Base-by-base conservation (phyloP, 2,888 invertebrate genomes). In the Marasmarcha lunaedactyla region DNA sequence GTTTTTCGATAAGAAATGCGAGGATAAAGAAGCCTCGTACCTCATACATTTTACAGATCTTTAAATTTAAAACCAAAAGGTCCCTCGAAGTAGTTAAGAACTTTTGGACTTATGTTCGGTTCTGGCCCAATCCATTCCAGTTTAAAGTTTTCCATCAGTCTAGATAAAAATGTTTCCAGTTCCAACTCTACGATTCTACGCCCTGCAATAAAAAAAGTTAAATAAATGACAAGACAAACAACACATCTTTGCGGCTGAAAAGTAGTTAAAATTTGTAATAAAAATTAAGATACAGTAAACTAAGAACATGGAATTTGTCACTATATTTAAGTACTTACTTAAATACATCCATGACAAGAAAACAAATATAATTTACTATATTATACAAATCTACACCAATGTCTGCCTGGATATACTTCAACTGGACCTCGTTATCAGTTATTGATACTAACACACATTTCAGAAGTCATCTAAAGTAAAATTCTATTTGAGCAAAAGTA, bases 121-220 rank as follows among this genome's bases (percentile, higher is more conserved):
- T 26, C 30, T 15, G 40, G 36, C 1, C 40, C 40, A 2, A 33
- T 47, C 70, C 69, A 70, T 15, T 59, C 57, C 6, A 69, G 46
- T 15, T 54, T 43, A 44, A 70, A 68, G 45, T 59, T 60, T 41
- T 64, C 48, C 3, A 69, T 49, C 6, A 67, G 37, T 38, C 54
- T 72, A 14, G 70, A 49, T n/a, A 74, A 44, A 11, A 83, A 63
- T 1, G 62, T 67, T 49, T 81, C 76, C 46, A 87, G 60, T 53
- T 87, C 88, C 45, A 89, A 70, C 46, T 87, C 86, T 0, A 88
- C 88, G 48, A 89, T 84, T 46, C 88, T 65, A 46, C 85, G 77
- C 14, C 89, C 88, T 63, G 46, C 1, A 51, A 45, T n/a, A 26
- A 3, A 2, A n/a, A 13, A 15, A 13, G 11, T 11, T 37, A 10